These are phyloP conservation scores for Cyprinodon variegatus DNA, from an alignment of 2,113 vertebrate genomes.

Conservation along the genomic window DNA sequence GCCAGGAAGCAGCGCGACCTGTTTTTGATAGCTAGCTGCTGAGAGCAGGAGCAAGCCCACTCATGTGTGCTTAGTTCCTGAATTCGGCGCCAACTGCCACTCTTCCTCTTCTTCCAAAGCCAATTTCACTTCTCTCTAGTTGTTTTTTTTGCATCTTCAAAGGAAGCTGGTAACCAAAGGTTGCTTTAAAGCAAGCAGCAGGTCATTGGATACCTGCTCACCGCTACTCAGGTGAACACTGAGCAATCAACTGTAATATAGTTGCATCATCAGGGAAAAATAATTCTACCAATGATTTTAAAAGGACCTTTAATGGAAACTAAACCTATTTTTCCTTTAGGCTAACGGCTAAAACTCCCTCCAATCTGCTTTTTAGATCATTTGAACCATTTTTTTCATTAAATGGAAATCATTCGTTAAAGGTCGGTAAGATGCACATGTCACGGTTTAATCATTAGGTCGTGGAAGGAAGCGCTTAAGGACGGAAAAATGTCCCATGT, in stretches of 20 bases:
- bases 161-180: slow-evolving; percentile 42
- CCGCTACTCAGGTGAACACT: slow-evolving; percentile 22
- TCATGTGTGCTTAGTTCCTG: slow-evolving; percentile 73
- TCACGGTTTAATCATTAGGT: background rate
- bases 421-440: background rate
- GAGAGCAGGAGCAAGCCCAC: slow-evolving; percentile 58
- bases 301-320: no score
- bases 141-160: slow-evolving; percentile 47
- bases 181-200: slow-evolving; percentile 20
- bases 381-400: background rate
- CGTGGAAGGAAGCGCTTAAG: background rate
- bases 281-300: no score
- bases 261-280: background rate
- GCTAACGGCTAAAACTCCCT: background rate
- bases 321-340: no score
- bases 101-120: slow-evolving; percentile 65
- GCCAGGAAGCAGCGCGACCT: slow-evolving; percentile 73
- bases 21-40: slow-evolving; percentile 67
- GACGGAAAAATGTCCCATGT: background rate
- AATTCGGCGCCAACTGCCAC: slow-evolving; percentile 67
- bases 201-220: background rate
- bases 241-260: slow-evolving; percentile 17
- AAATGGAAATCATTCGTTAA: background rate
- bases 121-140: slow-evolving; percentile 8
- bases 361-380: background rate